Evolutionary conservation across 2,888 invertebrate species (phyloP), one percentile per base, ranked within the genome.

Genomic region (Selenia dentaria): DNA sequence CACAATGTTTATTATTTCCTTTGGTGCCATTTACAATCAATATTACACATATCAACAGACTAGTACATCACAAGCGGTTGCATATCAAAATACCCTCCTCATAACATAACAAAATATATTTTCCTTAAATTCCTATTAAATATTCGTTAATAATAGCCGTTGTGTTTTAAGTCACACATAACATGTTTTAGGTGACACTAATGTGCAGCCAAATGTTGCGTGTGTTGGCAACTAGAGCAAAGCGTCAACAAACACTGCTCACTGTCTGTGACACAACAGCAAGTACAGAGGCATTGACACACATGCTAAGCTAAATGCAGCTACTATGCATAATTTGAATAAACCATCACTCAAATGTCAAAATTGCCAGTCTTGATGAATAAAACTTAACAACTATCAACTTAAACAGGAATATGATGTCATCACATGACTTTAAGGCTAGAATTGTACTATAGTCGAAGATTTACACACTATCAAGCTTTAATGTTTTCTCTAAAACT

Each of bases 361-460:
- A 45, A 54, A 58, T 62, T 63, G 64, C 70, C 79, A 82, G 79
- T 81, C 79, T 79, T 79, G 44, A 65, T 74, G 57, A 66, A 65
- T 62, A 56, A 63, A 71, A 73, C 68, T 72, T 71, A 73, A 65
- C 56, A 24, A 53, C 64, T 70, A 73, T 54, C 50, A 63, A 71
- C 59, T 60, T 57, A 58, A 22, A 11, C 38, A 41, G 37, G 16
- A 49, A 38, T 43, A 27, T 25, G 26, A 45, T 16, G 68, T 74
- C 74, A 74, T 75, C 63, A 60, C 38, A 79, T 72, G 69, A 77
- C 74, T 52, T 54, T 81, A 87, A 87, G 85, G 87, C 87, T 84
- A 81, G 62, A 69, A 68, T 88, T 88, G 88, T 88, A 88, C 85
- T 84, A 80, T 81, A 81, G 81, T 82, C 58, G 64, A 70, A 68